A percentile compares a stretch with the other conserved stretches of the same genome.
Evolutionary conservation across 2,888 invertebrate species (phyloP).

Genomic region (Erebia aethiops): DNA sequence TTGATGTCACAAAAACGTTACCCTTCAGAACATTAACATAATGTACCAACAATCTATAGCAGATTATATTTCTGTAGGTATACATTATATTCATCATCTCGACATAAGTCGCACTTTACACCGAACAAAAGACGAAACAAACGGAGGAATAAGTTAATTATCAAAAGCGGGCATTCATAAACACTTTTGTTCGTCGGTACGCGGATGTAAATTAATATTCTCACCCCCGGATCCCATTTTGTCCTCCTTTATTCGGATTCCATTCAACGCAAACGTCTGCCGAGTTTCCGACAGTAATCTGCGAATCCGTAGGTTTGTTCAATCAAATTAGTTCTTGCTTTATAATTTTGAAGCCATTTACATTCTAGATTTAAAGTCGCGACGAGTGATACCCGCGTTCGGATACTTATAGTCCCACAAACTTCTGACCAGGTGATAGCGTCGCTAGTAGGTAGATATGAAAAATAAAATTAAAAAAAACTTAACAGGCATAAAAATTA

Average conservation of each 20-base stretch:
- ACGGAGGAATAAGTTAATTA: constrained; percentile 30
- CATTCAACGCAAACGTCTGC: constrained; percentile 54
- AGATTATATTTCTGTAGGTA: too few relatives aligned
- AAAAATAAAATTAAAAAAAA: too few relatives aligned
- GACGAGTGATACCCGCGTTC: constrained; percentile 1
- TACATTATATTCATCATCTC: neutral
- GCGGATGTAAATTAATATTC: constrained; percentile 38
- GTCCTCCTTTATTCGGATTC: constrained; percentile 48
- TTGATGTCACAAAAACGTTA: too few relatives aligned
- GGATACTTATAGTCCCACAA: neutral
- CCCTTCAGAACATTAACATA: too few relatives aligned
- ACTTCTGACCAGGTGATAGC: neutral
- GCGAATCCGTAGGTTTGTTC: constrained; percentile 73
- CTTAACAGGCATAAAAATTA: too few relatives aligned
- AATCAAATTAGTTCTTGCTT: constrained; percentile 79
- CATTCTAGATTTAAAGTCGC: constrained; percentile 71
- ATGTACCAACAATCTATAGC: too few relatives aligned
- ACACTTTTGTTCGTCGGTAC: constrained; percentile 33
- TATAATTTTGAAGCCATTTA: constrained; percentile 78
- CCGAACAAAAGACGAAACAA: constrained; percentile 63
- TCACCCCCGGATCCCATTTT: constrained; percentile 46
- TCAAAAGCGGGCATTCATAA: constrained; percentile 25
- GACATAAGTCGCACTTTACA: constrained; percentile 19
- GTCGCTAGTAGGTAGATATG: too few relatives aligned
- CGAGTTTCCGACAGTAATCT: constrained; percentile 71